A percentile compares a stretch with the other conserved stretches of the same genome.
Evolutionary conservation across 92 coral and sea anemone genomes (phyloP).

Genomic region (Palythoa heliodiscus): DNA sequence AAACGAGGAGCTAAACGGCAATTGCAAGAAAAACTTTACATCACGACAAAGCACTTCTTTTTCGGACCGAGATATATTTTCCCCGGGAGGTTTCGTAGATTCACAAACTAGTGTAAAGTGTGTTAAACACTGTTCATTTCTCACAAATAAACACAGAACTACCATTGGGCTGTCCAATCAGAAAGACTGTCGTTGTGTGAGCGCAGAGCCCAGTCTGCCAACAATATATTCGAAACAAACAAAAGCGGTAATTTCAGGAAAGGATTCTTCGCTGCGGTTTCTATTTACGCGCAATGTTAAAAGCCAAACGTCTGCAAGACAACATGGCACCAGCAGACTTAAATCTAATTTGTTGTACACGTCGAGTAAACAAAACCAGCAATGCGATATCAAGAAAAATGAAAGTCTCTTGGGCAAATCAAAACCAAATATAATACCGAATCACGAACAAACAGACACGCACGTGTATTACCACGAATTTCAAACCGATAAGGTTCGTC

Average conservation of each 20-base stretch:
- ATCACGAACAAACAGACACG: neutral
- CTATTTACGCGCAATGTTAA: neutral
- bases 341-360: neutral
- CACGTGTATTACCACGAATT: neutral
- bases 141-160: neutral
- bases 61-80: neutral
- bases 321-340: neutral
- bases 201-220: neutral
- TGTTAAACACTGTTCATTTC: neutral
- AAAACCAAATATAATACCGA: neutral
- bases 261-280: neutral
- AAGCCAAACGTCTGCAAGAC: neutral
- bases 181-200: neutral
- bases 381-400: neutral
- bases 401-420: neutral
- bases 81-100: too few species aligned
- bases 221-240: neutral
- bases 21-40: neutral
- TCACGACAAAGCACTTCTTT: neutral
- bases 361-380: neutral
- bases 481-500: neutral
- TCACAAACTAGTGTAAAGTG: too few species aligned
- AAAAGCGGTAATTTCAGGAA: neutral
- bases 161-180: neutral
- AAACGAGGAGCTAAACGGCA: neutral